Evolutionary conservation across 2,113 vertebrate genomes (phyloP).

Genomic region (Microtus ochrogaster): DNA sequence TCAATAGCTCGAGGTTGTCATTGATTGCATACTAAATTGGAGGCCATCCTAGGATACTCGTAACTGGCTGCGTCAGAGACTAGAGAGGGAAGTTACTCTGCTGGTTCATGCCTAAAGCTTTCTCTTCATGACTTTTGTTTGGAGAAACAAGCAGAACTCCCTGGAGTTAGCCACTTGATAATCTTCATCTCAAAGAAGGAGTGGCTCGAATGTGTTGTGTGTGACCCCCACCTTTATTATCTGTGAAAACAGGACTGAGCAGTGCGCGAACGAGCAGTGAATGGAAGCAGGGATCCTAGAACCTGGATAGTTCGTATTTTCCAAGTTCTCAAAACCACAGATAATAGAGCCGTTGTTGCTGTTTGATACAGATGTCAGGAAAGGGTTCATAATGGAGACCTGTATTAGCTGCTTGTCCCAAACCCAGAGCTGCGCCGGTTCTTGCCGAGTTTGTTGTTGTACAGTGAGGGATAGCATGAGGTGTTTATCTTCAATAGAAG

Average conservation of each 20-base stretch:
- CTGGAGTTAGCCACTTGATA: conserved; percentile 32
- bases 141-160: conserved; percentile 43
- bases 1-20: neutral
- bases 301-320: conserved; percentile 27
- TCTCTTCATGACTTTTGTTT: conserved; percentile 39
- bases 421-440: neutral
- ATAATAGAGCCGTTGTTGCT: neutral
- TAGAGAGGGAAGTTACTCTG: neutral
- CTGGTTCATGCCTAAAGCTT: conserved; percentile 39
- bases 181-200: conserved; percentile 47
- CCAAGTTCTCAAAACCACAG: neutral
- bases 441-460: neutral
- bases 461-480: neutral
- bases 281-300: conserved; percentile 16
- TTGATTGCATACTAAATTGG: neutral
- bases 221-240: neutral
- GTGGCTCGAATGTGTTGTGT: neutral
- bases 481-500: conserved; percentile 18
- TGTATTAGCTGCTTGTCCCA: neutral
- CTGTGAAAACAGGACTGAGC: neutral
- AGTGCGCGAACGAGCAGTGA: neutral
- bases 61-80: neutral
- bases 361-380: neutral
- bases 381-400: neutral
- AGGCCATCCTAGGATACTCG: neutral